These are phyloP conservation scores for Plemyria rubiginata DNA, from an alignment of 2,888 invertebrate genomes.

Conservation along the genomic window DNA sequence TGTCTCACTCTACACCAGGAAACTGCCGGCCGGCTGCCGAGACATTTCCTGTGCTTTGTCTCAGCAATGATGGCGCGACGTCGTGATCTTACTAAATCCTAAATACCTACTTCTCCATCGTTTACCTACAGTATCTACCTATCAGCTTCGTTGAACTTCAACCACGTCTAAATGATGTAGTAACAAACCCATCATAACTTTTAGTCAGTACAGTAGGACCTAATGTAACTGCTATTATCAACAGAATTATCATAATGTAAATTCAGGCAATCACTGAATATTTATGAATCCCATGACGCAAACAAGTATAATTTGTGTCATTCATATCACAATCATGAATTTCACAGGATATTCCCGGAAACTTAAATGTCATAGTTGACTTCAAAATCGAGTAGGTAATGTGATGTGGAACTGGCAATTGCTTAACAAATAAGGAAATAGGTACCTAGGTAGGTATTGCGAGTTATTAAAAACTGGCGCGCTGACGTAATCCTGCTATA, in stretches of 20 bases:
- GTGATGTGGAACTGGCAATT: conserved; percentile 53
- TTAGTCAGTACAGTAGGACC: conserved; percentile 2
- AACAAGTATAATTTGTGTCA: conserved; percentile 23
- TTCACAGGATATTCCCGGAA: conserved; percentile 25
- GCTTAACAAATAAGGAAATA: conserved; percentile 78
- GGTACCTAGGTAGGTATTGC: too few relatives aligned
- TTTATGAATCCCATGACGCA: conserved; percentile 32
- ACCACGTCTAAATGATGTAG: conserved; percentile 14
- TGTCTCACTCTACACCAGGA: conserved; percentile 81
- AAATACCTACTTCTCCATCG: conserved; percentile 11
- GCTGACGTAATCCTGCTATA: conserved; percentile 77
- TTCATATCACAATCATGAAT: conserved; percentile 18
- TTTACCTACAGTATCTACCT: conserved; percentile 11
- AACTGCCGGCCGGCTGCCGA: conserved; percentile 72
- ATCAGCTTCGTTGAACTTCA: conserved; percentile 5
- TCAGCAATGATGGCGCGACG: conserved; percentile 59
- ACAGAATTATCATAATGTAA: conserved; percentile 29
- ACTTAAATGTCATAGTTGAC: conserved; percentile 43
- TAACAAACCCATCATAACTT: conserved; percentile 12
- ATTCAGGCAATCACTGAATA: conserved; percentile 28
- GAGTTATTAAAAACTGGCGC: conserved; percentile 81
- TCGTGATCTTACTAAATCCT: conserved; percentile 33
- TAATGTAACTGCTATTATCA: conserved; percentile 10
- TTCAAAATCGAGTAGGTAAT: conserved; percentile 47
- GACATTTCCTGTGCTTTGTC: conserved; percentile 80